Evolutionary conservation across 2,113 vertebrate genomes (phyloP), one percentile per base, ranked within the genome.

Genomic region (Leucosticte australis): DNA sequence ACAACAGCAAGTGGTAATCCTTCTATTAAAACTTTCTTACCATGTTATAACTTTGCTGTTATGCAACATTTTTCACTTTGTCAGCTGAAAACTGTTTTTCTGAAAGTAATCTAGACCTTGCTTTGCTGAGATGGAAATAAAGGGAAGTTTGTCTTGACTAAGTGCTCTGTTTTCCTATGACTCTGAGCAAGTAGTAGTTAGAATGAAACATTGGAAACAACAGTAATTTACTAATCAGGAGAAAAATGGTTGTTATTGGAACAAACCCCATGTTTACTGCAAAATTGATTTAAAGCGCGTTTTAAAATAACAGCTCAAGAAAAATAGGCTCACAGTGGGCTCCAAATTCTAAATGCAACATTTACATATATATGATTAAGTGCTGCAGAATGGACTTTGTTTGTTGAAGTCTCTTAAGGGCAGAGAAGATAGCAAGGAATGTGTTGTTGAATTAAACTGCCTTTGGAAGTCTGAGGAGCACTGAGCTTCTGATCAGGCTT

Each of bases 11-110:
- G 91, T 63, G 83, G 78, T 90, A 96, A 80, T 95, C 96, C 88
- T 96, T 96, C 85, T 95, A 92, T 97, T 97, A 95, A 94, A 96
- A 96, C 71, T 96, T 85, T 81, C 82, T 90, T 95, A 94, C 89
- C 44, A 42, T 27, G 49, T 47, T 94, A 67, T 95, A 91, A 88
- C 89, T 94, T 96, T 94, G 85, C 69, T 4, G 55, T 92, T 95
- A 74, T 90, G 88, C 56, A 91, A 94, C 93, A 96, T 97, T 97
- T 96, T 96, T 97, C 94, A 96, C 94, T 94, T 86, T 97, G 97
- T 97, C 97, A 97, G 91, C 92, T 95, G 87, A 94, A 97, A 96
- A 94, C 81, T 89, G 84, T 88, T 92, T 96, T 95, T 91, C 86
- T 37, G 91, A 86, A 91, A 95, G 76, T 93, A 91, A 94, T 95